These are phyloP conservation scores for Drosophila bocqueti DNA, from an alignment of 1,140 invertebrate species.

Conservation along the genomic window DNA sequence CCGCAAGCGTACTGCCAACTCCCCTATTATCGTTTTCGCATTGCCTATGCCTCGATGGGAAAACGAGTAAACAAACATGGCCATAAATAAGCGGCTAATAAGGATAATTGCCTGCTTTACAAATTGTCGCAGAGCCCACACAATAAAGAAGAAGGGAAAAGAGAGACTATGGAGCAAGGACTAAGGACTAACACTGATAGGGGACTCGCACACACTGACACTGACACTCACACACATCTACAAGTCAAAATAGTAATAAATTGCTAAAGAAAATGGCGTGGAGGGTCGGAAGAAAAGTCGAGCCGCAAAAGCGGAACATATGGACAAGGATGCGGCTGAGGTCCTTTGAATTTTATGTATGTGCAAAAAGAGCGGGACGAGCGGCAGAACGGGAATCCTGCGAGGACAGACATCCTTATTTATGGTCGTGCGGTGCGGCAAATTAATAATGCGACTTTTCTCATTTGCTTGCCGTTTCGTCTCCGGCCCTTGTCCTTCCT, in stretches of 20 bases:
- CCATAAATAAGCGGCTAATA: constrained; percentile 82
- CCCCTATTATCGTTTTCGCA: constrained; percentile 48
- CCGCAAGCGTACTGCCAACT: constrained; percentile 11
- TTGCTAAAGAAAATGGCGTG: constrained; percentile 72
- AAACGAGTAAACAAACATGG: constrained; percentile 75
- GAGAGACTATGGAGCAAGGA: constrained; percentile 2
- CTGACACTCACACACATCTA: constrained; percentile 44
- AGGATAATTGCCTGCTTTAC: constrained; percentile 82
- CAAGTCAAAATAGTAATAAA: constrained; percentile 83
- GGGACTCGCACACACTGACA: constrained; percentile 11
- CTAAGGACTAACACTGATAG: constrained; percentile 13
- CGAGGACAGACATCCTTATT: constrained; percentile 62
- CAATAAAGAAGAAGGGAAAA: not conserved
- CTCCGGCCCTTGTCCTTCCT: constrained; percentile 31
- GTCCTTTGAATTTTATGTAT: constrained; percentile 72
- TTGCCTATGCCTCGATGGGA: constrained; percentile 58
- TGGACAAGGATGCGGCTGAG: constrained; percentile 65
- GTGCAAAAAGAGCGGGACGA: constrained; percentile 24
- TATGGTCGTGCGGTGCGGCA: constrained; percentile 79
- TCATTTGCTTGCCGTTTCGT: constrained; percentile 56
- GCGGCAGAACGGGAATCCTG: constrained; percentile 3
- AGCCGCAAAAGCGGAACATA: constrained; percentile 58
- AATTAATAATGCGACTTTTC: constrained; percentile 82
- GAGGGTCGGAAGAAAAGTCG: constrained; percentile 28
- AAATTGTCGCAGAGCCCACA: constrained; percentile 61